A percentile compares a stretch with the other conserved stretches of the same genome.
phyloP scores from a whole-genome alignment of 2,113 vertebrate species.

The Merops nubicus region DNA sequence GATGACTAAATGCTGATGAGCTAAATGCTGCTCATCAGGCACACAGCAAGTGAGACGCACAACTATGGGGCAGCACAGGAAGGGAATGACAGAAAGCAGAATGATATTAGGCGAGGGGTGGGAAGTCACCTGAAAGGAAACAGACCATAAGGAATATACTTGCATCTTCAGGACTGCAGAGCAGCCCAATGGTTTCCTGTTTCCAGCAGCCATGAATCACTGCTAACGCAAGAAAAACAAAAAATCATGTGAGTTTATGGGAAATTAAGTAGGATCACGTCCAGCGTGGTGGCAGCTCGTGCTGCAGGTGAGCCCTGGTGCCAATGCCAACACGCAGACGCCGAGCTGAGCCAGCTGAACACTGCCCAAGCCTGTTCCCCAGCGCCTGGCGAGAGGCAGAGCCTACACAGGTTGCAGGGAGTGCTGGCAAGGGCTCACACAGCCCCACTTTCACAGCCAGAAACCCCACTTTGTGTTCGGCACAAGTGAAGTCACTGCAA shows the following conservation, averaged over 20 bases:
- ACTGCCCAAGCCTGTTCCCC: fast-evolving
- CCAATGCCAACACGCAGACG: fast-evolving
- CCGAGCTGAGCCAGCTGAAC: not conserved
- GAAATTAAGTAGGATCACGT: not conserved
- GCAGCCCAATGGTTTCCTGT: not conserved
- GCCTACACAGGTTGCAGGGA: not conserved
- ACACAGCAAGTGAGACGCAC: not conserved
- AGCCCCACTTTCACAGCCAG: not conserved
- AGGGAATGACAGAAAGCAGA: not conserved
- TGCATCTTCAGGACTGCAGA: not conserved
- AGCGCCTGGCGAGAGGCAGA: fast-evolving
- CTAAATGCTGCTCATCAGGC: fast-evolving
- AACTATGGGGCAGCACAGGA: not conserved
- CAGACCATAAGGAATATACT: fast-evolving
- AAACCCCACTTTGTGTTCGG: not conserved
- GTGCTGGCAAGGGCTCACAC: not conserved
- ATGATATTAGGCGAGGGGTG: fast-evolving
- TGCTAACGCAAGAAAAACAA: not conserved
- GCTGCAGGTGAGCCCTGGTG: not conserved
- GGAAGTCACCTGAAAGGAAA: not conserved
- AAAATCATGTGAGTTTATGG: not conserved
- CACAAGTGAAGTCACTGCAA: not conserved
- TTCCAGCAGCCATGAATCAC: not conserved
- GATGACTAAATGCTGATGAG: no score
- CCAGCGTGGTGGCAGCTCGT: not conserved